Evolutionary conservation across 2,888 invertebrate species (phyloP), one percentile per base, ranked within the genome.

Genomic region (Plagodis pulveraria): DNA sequence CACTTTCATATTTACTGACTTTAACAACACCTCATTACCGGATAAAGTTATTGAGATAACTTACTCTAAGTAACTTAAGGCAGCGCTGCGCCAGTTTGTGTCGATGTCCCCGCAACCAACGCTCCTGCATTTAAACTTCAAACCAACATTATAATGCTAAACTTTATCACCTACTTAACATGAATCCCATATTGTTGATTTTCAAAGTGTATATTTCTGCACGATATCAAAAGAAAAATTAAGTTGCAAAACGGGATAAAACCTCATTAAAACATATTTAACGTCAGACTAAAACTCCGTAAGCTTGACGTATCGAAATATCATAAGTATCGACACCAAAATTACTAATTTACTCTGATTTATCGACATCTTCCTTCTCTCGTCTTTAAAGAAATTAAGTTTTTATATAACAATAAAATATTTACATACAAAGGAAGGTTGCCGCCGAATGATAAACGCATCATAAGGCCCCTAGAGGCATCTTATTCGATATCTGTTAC

Each of bases 391-490:
- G 47, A 70, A 67, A 76, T 77, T 67, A 70, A 67, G 63, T 70
- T 77, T 77, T 77, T 77, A 76, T 74, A 70, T 81, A 79, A 85
- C 84, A 89, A 87, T 87, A 84, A 84, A 86, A 82, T 83, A 89
- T 90, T 89, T 84, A 85, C 85, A 86, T 84, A 87, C 84, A 87
- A 91, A 89, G 85, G 81, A 83, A 78, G 75, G 74, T 81, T 78
- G 84, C 91, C 90, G 89, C 81, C 87, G 78, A 81, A 88, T 87
- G 88, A 89, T 89, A 89, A 83, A 91, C 85, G 87, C 73, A 86
- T 84, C 84, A 80, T 79, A 81, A 81, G 77, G 77, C 80, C 79
- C 86, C 83, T 77, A 70, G 76, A 84, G 89, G 87, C 87, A 87
- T 85, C 81, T 80, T 78, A 75, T 71, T 78, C 83, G 84, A 87